These are phyloP conservation scores for Lagodon rhomboides DNA, from an alignment of 2,797 vertebrate species.

Conservation along the genomic window DNA sequence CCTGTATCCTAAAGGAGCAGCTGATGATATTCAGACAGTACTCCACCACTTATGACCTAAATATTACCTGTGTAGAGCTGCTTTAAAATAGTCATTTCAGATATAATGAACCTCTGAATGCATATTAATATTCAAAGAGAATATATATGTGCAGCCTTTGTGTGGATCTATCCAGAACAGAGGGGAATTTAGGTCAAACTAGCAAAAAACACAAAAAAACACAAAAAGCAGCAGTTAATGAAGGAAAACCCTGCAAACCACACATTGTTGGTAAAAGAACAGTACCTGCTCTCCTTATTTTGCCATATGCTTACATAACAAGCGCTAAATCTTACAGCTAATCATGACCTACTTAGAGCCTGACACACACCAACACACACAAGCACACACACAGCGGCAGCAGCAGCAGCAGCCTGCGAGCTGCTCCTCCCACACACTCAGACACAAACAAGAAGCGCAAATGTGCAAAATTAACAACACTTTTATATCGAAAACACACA, in stretches of 20 bases:
- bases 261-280: neutral
- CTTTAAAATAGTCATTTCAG: neutral
- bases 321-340: constrained; percentile 60
- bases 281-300: neutral
- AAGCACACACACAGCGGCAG: constrained; percentile 21
- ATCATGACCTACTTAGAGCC: constrained; percentile 79
- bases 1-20: neutral
- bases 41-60: neutral
- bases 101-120: neutral
- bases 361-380: constrained; percentile 13
- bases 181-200: neutral
- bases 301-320: constrained; percentile 38
- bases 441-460: constrained; percentile 31
- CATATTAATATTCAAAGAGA: neutral
- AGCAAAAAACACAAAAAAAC: neutral
- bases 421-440: constrained; percentile 53
- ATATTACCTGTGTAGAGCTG: neutral
- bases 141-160: too few relatives aligned
- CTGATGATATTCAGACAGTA: neutral
- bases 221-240: neutral
- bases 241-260: neutral
- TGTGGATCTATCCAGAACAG: neutral
- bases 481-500: neutral
- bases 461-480: neutral
- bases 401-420: constrained; percentile 19